phyloP scores from a whole-genome alignment of 2,888 invertebrate species.

The Mythimna vitellina region DNA sequence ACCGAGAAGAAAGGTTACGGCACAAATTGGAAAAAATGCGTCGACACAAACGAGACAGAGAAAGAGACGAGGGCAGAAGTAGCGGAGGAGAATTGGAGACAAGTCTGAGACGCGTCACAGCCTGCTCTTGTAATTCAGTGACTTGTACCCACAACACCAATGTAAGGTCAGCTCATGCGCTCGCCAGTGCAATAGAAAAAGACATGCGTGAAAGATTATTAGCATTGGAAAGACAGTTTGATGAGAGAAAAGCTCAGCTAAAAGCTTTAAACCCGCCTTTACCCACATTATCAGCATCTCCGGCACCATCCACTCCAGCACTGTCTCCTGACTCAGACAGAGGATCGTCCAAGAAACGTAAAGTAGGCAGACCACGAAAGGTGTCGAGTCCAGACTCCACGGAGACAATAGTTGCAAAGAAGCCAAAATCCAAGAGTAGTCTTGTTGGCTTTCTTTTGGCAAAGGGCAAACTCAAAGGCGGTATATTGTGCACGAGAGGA shows the following conservation, averaged over 20 bases:
- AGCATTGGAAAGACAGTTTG: conserved; percentile 95
- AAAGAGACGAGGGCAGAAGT: conserved; percentile 75
- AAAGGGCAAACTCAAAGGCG: conserved; percentile 91
- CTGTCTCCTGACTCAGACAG: conserved; percentile 87
- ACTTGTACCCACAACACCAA: conserved; percentile 78
- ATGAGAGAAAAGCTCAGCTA: conserved; percentile 96
- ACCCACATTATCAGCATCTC: conserved; percentile 80
- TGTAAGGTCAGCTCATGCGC: conserved; percentile 89
- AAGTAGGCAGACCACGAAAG: conserved; percentile 95
- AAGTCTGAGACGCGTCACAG: conserved; percentile 83
- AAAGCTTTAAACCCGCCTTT: conserved; percentile 92
- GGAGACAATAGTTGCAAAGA: conserved; percentile 96
- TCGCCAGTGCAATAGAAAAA: conserved; percentile 94
- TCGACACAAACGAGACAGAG: conserved; percentile 83
- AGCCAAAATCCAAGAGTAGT: conserved; percentile 93
- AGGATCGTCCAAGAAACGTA: conserved; percentile 93
- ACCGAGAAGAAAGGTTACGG: conserved; percentile 82
- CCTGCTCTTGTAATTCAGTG: conserved; percentile 79
- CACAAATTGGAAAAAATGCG: conserved; percentile 87
- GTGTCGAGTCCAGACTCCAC: conserved; percentile 92
- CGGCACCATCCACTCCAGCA: conserved; percentile 85
- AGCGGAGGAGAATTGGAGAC: conserved; percentile 84
- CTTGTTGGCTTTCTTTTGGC: conserved; percentile 92
- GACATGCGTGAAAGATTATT: conserved; percentile 95
- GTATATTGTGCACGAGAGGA: conserved; percentile 88